Evolutionary conservation across 92 coral and sea anemone genomes (phyloP).

Genomic region (Actinostola sp.): DNA sequence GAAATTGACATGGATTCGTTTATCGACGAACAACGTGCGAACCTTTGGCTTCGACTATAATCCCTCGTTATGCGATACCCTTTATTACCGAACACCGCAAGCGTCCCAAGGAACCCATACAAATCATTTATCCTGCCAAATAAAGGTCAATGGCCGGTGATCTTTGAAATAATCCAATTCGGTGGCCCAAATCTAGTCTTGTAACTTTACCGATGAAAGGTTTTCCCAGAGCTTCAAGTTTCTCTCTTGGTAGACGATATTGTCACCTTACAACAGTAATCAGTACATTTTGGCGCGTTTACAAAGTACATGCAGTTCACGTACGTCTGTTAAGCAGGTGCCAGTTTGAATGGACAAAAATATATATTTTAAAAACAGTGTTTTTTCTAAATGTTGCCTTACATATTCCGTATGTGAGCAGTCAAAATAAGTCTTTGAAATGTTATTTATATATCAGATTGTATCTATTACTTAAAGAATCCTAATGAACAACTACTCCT

Average conservation of each 20-base stretch:
- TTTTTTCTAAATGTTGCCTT: background rate
- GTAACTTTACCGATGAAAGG: background rate
- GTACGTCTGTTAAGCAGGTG: background rate
- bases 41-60: background rate
- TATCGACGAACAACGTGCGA: slow-evolving; percentile 19
- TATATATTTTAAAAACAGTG: background rate
- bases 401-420: background rate
- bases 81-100: slow-evolving; percentile 3
- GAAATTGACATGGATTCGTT: background rate
- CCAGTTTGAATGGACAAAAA: too few species aligned
- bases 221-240: slow-evolving; percentile 2
- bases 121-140: slow-evolving; percentile 6
- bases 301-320: too few species aligned
- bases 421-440: background rate
- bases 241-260: background rate
- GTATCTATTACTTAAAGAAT: background rate
- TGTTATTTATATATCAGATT: background rate
- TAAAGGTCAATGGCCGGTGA: slow-evolving; percentile 11
- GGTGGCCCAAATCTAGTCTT: background rate
- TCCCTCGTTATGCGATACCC: slow-evolving; percentile 26
- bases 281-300: slow-evolving; percentile 12
- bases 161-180: slow-evolving; percentile 13
- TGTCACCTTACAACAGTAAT: background rate
- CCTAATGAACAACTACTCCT: slow-evolving; percentile 13
- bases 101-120: slow-evolving; percentile 18